phyloP scores from a whole-genome alignment of 53 echinoderm and acorn worm genomes.

The Stichopus horrens region DNA sequence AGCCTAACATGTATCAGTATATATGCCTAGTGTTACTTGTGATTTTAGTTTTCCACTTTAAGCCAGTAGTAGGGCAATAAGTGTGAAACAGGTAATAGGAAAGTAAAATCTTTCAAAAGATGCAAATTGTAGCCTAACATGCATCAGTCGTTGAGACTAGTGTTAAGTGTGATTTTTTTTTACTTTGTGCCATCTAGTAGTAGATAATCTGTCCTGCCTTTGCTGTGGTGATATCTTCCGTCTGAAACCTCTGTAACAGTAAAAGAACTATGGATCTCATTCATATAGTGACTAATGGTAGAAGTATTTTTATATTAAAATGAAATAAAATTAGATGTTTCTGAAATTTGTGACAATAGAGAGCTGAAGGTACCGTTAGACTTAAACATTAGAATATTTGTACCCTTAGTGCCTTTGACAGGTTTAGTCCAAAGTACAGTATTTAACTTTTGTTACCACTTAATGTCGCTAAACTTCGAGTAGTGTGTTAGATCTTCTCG shows the following conservation, averaged over 20 bases:
- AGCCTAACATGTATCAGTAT: too few relatives aligned
- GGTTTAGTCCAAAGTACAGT: background rate
- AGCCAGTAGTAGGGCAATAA: too few relatives aligned
- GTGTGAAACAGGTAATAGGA: too few relatives aligned
- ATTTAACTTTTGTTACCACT: too few relatives aligned
- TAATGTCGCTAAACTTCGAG: too few relatives aligned
- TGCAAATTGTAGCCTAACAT: background rate
- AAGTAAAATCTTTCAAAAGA: background rate
- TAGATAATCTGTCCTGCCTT: background rate
- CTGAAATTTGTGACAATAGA: constrained; percentile 10
- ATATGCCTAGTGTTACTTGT: too few relatives aligned
- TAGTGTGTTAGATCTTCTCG: too few relatives aligned
- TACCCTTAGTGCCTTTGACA: constrained; percentile 11
- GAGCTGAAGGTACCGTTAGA: background rate
- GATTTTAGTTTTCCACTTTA: too few relatives aligned
- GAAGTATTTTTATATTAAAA: constrained; percentile 19
- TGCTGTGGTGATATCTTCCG: background rate
- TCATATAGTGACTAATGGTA: background rate
- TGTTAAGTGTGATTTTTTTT: background rate
- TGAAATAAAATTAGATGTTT: background rate
- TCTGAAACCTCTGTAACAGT: background rate
- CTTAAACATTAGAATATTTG: background rate
- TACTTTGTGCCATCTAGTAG: background rate
- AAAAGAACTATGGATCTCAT: background rate
- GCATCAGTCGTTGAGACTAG: background rate